These are phyloP conservation scores for Sitta carolinensis DNA, from an alignment of 2,797 vertebrate species.

Conservation along the genomic window DNA sequence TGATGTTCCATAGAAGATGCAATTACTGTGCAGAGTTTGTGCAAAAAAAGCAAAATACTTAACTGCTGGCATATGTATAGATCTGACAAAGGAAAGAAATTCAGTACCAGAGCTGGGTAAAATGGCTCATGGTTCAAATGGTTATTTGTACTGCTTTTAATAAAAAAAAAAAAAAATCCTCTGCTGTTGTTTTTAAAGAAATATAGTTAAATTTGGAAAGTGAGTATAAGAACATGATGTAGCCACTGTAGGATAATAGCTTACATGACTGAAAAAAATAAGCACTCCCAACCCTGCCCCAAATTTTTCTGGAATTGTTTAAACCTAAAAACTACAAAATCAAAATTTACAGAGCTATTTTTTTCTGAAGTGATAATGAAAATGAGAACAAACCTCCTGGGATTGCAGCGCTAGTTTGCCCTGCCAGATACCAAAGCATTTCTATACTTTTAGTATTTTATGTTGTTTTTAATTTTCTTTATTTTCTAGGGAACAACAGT, in stretches of 20 bases:
- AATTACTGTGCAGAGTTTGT: not conserved
- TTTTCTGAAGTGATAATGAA: not conserved
- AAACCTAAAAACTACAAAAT: not conserved
- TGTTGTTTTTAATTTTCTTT: not conserved
- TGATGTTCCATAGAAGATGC: not conserved
- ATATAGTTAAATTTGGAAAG: not conserved
- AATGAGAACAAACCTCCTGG: not conserved
- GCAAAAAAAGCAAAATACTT: not conserved
- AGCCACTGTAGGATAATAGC: not conserved
- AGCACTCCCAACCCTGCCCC: accelerated
- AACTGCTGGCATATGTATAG: not conserved
- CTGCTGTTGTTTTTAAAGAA: not conserved
- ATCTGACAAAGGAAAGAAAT: not conserved
- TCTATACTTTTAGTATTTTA: not conserved
- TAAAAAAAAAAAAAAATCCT: not conserved
- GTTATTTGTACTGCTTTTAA: not conserved
- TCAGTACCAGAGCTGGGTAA: not conserved
- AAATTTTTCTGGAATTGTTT: not conserved
- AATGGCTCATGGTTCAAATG: not conserved
- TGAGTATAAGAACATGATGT: not conserved
- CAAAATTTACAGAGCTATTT: not conserved
- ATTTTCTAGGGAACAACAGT: not conserved
- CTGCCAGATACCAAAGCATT: not conserved
- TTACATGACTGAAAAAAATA: not conserved
- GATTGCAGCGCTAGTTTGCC: not conserved